These are phyloP conservation scores for Ostrea edulis DNA, from an alignment of 1,140 invertebrate genomes.

Conservation along the genomic window DNA sequence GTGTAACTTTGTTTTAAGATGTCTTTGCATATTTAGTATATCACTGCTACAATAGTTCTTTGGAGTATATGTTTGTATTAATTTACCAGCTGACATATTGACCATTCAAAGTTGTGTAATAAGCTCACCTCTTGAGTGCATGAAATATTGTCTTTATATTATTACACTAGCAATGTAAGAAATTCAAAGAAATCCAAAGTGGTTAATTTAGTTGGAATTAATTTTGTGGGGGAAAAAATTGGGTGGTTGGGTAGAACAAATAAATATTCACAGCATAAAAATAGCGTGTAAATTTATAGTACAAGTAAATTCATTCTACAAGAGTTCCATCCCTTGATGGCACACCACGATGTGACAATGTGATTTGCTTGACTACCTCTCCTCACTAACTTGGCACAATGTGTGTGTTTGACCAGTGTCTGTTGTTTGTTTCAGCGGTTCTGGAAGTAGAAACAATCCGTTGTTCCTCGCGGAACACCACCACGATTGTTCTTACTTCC, in stretches of 20 bases:
- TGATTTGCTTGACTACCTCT: constrained; percentile 12
- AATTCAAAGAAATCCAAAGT: too few species aligned
- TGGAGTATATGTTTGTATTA: not conserved
- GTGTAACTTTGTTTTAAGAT: not conserved
- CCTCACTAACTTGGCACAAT: not conserved
- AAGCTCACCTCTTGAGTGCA: not conserved
- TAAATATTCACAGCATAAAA: too few species aligned
- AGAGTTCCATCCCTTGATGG: not conserved
- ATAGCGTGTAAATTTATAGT: too few species aligned
- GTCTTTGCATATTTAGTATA: not conserved
- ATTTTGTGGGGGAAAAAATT: too few species aligned
- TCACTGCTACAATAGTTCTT: not conserved
- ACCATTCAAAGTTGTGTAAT: not conserved
- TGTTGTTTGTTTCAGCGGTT: constrained; percentile 22
- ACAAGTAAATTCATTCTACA: not conserved
- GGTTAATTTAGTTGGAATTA: too few species aligned
- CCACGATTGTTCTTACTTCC: constrained; percentile 56
- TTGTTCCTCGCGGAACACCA: constrained; percentile 51
- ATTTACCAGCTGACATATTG: not conserved
- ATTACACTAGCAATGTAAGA: not conserved
- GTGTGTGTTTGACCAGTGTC: not conserved
- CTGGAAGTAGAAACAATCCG: constrained; percentile 45
- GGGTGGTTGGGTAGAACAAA: not conserved
- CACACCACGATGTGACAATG: not conserved
- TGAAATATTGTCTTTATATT: not conserved